A percentile compares a stretch with the other conserved stretches of the same genome.
These are phyloP conservation scores for Allophyes oxyacanthae DNA, from an alignment of 2,888 invertebrate species.

Conservation along the genomic window DNA sequence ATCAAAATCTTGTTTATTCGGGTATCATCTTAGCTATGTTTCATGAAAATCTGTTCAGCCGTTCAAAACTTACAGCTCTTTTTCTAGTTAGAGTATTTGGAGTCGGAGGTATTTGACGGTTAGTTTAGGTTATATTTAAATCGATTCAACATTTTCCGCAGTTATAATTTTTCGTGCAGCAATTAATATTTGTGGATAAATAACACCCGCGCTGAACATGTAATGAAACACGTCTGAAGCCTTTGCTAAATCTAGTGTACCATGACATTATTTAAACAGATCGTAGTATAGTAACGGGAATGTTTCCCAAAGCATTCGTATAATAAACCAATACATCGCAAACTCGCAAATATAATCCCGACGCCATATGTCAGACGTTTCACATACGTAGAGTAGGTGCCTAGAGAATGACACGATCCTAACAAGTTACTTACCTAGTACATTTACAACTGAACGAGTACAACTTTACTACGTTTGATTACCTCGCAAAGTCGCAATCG, in stretches of 20 bases:
- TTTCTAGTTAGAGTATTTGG: too few species aligned
- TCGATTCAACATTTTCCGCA: too few species aligned
- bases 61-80: too few species aligned
- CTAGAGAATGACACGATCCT: not conserved
- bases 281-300: conserved; percentile 14
- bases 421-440: not conserved
- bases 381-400: not conserved
- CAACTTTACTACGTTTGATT: conserved; percentile 1
- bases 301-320: conserved; percentile 46
- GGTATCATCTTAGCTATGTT: too few species aligned
- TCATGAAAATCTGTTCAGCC: too few species aligned
- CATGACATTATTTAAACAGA: conserved; percentile 7
- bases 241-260: conserved; percentile 5
- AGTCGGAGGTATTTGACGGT: too few species aligned
- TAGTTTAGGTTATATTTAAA: too few species aligned
- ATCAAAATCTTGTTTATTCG: too few species aligned
- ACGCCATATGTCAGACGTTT: conserved; percentile 7
- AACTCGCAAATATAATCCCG: conserved; percentile 12
- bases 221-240: conserved; percentile 5
- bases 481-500: conserved; percentile 5
- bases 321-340: conserved; percentile 18
- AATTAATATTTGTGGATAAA: too few species aligned
- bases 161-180: too few species aligned
- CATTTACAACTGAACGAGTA: conserved; percentile 2
- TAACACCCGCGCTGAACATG: not conserved